phyloP scores from a whole-genome alignment of 1,140 invertebrate species.

The Aricia agestis region DNA sequence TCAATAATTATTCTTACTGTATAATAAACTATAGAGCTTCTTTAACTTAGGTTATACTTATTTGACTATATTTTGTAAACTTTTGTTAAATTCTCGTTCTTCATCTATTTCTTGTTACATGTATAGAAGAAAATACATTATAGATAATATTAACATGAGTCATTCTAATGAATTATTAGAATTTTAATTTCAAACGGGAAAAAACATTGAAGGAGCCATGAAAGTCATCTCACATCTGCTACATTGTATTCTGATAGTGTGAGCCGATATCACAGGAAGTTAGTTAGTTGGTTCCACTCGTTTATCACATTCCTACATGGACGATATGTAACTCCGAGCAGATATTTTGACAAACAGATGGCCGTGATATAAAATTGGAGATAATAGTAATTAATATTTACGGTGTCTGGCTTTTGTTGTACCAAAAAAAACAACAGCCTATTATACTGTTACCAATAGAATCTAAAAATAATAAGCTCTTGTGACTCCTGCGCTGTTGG shows the following conservation, averaged over 20 bases:
- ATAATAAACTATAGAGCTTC: too few relatives aligned
- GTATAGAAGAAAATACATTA: too few relatives aligned
- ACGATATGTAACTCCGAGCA: constrained; percentile 17
- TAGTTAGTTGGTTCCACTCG: constrained; percentile 30
- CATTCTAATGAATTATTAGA: too few relatives aligned
- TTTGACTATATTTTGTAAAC: too few relatives aligned
- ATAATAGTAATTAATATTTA: not conserved
- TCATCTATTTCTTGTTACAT: too few relatives aligned
- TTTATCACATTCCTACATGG: constrained; percentile 41
- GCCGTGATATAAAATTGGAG: not conserved
- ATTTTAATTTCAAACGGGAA: not conserved
- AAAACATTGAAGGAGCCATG: not conserved
- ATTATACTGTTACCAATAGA: not conserved
- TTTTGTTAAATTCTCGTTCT: too few relatives aligned
- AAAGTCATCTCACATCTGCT: not conserved
- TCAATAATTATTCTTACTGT: too few relatives aligned
- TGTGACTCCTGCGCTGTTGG: too few relatives aligned
- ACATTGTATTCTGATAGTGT: not conserved
- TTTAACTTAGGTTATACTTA: too few relatives aligned
- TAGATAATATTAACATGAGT: too few relatives aligned
- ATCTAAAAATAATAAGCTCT: too few relatives aligned
- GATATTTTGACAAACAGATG: constrained; percentile 24
- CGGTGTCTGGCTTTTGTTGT: not conserved
- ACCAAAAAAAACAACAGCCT: too few relatives aligned
- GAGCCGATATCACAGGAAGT: constrained; percentile 42